phyloP scores from a whole-genome alignment of 2,113 vertebrate species.

The Leptocoma aspasia region DNA sequence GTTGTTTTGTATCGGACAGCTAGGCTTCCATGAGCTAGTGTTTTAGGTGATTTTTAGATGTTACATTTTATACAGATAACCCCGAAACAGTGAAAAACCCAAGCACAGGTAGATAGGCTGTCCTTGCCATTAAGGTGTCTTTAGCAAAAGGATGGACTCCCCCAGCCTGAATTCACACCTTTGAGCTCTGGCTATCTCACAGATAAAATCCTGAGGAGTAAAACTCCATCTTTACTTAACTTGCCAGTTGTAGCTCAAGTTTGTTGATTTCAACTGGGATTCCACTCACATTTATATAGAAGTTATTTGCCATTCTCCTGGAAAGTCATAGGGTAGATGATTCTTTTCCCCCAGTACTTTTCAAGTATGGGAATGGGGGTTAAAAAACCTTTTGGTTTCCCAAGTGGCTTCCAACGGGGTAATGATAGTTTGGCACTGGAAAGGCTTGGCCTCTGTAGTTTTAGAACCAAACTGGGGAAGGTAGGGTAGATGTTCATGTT shows the following conservation, averaged over 20 bases:
- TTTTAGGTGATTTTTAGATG: not conserved
- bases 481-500: not conserved
- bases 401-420: not conserved
- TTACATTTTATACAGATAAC: not conserved
- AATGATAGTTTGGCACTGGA: not conserved
- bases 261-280: not conserved
- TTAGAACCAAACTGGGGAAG: not conserved
- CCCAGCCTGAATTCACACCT: rapidly evolving
- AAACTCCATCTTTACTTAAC: not conserved
- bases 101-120: not conserved
- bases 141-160: not conserved
- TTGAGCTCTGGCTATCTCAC: not conserved
- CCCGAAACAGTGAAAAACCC: not conserved
- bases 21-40: not conserved
- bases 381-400: not conserved
- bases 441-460: not conserved
- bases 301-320: not conserved
- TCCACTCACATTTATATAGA: not conserved
- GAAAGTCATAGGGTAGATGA: not conserved
- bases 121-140: not conserved
- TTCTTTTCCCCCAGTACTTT: not conserved
- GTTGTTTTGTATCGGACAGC: not conserved
- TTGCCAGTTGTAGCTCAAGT: not conserved
- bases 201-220: not conserved
- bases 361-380: not conserved